Conservation (phyloP, 1,140 invertebrate species). For the Teleogryllus occipitalis region DNA sequence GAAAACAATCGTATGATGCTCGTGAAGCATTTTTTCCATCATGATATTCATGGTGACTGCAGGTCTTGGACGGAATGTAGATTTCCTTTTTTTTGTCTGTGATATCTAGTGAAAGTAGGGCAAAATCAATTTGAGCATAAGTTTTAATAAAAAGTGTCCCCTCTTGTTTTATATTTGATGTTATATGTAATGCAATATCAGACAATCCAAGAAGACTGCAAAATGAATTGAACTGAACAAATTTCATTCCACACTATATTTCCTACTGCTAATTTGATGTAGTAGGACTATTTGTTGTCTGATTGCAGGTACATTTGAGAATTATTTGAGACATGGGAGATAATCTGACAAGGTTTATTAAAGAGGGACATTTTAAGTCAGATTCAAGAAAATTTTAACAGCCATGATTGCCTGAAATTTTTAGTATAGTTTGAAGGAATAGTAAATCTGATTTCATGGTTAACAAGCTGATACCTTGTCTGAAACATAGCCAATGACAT, state of each 20-base stretch:
- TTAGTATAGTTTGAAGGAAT: neutral
- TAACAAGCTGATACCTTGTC: neutral
- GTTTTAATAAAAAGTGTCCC: neutral
- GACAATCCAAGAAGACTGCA: neutral
- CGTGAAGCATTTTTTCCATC: neutral
- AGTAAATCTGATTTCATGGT: neutral
- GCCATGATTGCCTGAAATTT: neutral
- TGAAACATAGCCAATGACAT: too few species aligned
- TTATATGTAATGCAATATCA: neutral
- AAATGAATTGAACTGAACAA: slow-evolving; percentile 1
- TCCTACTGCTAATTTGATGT: neutral
- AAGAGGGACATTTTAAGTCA: neutral
- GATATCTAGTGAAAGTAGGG: neutral
- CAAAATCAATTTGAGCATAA: neutral
- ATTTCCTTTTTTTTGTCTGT: slow-evolving; percentile 1
- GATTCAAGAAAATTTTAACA: neutral
- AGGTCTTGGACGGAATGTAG: neutral
- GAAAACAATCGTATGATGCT: neutral
- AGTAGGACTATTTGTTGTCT: neutral
- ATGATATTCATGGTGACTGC: slow-evolving; percentile 1
- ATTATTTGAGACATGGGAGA: neutral
- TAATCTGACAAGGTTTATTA: neutral
- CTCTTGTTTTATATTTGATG: neutral
- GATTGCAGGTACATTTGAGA: neutral
- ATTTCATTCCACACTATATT: neutral